Evolutionary conservation across 2,113 vertebrate species (phyloP).

Genomic region (Myocastor coypus): DNA sequence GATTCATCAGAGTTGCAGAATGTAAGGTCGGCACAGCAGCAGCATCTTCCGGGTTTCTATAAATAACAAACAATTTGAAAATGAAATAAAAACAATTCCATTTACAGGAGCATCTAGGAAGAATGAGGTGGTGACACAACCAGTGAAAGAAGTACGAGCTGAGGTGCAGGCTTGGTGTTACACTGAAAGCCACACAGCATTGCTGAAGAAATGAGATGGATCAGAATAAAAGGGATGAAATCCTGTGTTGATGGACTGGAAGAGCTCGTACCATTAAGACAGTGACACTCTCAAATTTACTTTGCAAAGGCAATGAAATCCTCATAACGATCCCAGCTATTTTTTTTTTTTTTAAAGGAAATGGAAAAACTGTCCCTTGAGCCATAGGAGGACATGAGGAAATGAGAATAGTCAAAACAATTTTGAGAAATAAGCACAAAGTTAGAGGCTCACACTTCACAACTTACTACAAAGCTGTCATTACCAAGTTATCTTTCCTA

Average conservation of each 20-base stretch:
- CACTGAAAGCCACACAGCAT: neutral
- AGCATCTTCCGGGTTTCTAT: neutral
- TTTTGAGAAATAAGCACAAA: neutral
- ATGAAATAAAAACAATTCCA: neutral
- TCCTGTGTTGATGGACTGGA: neutral
- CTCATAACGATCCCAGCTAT: neutral
- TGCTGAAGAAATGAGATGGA: neutral
- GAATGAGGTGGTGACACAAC: neutral
- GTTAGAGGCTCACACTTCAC: neutral
- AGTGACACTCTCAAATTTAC: neutral
- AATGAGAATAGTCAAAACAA: neutral
- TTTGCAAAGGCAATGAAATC: neutral
- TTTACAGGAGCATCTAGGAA: neutral
- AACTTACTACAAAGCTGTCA: neutral
- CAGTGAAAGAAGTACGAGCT: neutral
- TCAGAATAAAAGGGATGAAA: neutral
- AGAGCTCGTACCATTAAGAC: neutral
- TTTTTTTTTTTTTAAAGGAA: neutral
- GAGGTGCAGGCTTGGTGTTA: neutral
- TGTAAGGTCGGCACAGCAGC: neutral
- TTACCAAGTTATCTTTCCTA: neutral
- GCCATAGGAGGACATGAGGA: neutral
- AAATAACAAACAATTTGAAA: neutral
- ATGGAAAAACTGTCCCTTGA: neutral
- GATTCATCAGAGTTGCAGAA: neutral